Evolutionary conservation across 2,113 vertebrate genomes (phyloP).

Genomic region (Dicerorhinus sumatrensis): DNA sequence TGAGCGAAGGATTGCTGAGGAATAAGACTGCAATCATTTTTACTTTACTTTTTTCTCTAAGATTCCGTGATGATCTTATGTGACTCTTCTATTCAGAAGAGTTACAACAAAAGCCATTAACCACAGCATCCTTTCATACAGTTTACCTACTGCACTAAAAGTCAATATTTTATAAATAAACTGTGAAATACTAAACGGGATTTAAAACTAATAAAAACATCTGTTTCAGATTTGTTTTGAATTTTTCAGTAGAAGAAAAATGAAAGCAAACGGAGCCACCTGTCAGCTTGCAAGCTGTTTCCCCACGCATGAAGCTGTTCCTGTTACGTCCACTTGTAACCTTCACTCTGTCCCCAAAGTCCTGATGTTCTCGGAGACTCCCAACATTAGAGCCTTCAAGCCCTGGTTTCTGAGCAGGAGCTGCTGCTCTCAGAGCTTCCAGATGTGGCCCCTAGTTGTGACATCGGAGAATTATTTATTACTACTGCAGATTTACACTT

Average conservation of each 20-base stretch:
- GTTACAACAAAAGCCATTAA: not conserved
- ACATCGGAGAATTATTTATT: conserved; percentile 30
- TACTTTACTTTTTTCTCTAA: not conserved
- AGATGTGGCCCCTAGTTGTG: not conserved
- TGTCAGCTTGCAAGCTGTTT: not conserved
- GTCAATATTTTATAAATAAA: not conserved
- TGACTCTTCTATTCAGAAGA: not conserved
- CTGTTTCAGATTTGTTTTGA: not conserved
- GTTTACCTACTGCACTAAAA: not conserved
- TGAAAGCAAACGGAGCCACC: not conserved
- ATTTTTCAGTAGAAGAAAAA: not conserved
- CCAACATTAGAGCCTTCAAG: fast-evolving
- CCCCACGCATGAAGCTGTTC: not conserved
- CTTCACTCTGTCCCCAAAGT: not conserved
- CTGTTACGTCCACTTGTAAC: too few species aligned
- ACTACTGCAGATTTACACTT: not conserved
- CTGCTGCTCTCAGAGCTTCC: not conserved
- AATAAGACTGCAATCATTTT: not conserved
- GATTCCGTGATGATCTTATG: not conserved
- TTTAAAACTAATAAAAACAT: conserved; percentile 44
- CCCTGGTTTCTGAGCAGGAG: not conserved
- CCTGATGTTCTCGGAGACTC: not conserved
- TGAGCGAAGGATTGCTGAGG: not conserved
- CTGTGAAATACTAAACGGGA: conserved; percentile 52
- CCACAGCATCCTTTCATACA: not conserved